Evolutionary conservation across 2,888 invertebrate genomes (phyloP).

Genomic region (Parelbella ahira): DNA sequence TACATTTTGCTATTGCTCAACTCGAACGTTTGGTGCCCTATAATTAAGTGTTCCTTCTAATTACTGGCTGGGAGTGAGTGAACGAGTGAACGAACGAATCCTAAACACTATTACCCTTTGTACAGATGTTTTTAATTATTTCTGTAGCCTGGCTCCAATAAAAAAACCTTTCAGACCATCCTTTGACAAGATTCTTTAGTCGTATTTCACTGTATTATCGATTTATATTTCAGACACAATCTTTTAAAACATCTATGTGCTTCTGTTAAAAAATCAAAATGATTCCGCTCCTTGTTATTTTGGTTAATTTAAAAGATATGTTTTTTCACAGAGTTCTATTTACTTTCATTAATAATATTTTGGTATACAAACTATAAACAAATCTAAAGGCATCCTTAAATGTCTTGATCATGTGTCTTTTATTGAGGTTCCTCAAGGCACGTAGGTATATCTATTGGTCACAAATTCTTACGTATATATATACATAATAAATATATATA

Average conservation of each 20-base stretch:
- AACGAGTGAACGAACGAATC: too few relatives aligned
- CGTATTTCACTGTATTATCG: background rate
- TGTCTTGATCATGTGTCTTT: too few relatives aligned
- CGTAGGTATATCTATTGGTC: too few relatives aligned
- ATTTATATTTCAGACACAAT: background rate
- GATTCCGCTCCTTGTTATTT: too few relatives aligned
- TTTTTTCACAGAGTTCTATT: background rate
- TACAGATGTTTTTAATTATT: slow-evolving; percentile 7
- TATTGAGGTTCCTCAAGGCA: too few relatives aligned
- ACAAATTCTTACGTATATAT: too few relatives aligned
- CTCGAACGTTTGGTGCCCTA: background rate
- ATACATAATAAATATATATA: too few relatives aligned
- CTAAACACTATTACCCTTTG: slow-evolving; percentile 5
- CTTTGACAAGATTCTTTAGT: too few relatives aligned
- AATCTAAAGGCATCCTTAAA: too few relatives aligned
- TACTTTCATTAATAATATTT: too few relatives aligned
- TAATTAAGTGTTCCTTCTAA: slow-evolving; percentile 15
- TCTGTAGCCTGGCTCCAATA: background rate
- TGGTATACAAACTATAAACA: too few relatives aligned
- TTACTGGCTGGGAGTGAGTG: slow-evolving; percentile 6
- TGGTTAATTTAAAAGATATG: background rate
- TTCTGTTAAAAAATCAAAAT: too few relatives aligned
- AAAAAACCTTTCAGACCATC: slow-evolving; percentile 9
- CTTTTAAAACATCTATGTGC: slow-evolving; percentile 1
- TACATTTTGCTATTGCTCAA: background rate